phyloP scores from a whole-genome alignment of 2,888 invertebrate genomes.

The Nemurella pictetii region DNA sequence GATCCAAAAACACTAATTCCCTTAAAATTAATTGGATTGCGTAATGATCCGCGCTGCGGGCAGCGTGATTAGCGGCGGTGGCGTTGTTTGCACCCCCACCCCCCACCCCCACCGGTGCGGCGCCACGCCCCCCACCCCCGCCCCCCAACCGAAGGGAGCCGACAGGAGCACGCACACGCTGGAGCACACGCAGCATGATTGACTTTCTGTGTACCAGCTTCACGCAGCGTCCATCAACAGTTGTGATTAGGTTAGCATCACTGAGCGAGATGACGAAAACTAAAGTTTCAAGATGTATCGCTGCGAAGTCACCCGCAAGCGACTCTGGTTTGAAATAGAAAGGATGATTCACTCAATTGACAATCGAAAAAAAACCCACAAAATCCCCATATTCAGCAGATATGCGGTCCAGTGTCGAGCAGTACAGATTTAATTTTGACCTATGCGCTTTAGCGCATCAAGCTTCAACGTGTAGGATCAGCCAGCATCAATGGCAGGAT shows the following conservation, averaged over 20 bases:
- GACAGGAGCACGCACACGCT: neutral
- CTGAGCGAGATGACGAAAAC: neutral
- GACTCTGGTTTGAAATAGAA: too few species aligned
- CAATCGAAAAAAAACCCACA: too few species aligned
- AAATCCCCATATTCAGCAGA: too few species aligned
- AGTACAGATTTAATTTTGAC: neutral
- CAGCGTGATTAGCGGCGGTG: neutral
- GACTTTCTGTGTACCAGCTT: slow-evolving; percentile 3
- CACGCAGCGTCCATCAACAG: neutral
- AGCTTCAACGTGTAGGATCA: neutral
- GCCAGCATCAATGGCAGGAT: neutral
- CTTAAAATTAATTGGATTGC: neutral
- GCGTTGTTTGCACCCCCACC: neutral
- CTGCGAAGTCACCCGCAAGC: too few species aligned
- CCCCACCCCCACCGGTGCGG: too few species aligned
- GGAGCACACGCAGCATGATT: slow-evolving; percentile 11
- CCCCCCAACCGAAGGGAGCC: slow-evolving; percentile 3
- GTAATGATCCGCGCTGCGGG: neutral
- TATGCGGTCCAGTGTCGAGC: too few species aligned
- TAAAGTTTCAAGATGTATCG: neutral
- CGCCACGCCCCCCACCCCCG: neutral
- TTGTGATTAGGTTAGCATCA: neutral
- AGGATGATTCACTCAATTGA: too few species aligned
- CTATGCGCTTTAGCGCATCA: neutral
- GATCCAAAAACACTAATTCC: too few species aligned